Evolutionary conservation across 1,140 invertebrate species (phyloP), one percentile per base, ranked within the genome.

Genomic region (Lethocerus indicus): DNA sequence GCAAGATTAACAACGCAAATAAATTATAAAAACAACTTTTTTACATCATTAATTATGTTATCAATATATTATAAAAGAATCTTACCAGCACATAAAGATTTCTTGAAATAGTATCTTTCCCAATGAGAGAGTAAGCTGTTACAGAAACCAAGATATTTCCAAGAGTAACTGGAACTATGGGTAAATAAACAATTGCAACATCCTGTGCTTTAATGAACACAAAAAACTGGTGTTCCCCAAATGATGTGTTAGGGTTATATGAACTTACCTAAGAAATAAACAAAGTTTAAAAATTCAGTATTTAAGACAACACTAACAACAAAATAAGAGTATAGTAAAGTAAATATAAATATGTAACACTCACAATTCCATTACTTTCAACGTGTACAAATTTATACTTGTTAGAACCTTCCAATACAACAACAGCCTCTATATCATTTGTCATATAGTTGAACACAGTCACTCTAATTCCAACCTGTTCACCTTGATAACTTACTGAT

Each of bases 381-480:
- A 97, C 90, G 55, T 93, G 84, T 12, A 97, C 86, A 61, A 94
- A 95, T 67, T 91, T 88, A 63, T 93, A 95, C 60, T 91, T 77
- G 0, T 72, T 72, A 16, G 87, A 91, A n/a, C 77, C 75, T n/a
- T 75, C 75, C 16, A 96, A 68, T 5, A 91, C 81, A 0, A 96
- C 83, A 0, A 86, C 78, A 5, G 85, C 87, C 68, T 87, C 82
- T 45, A 90, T 80, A 46, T 83, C 76, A 35, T 78, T 75, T 21
- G 72, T 73, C 78, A 89, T 80, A 63, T 93, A 92, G 68, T 97
- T 98, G 63, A 96, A 96, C 0, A 96, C 81, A 0, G 86, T 87
- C 0, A 94, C 84, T 18, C 92, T 70, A 1, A 96, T 72, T 3
- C 91, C 92, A 27, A 97, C 73, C 67, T 96, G 92, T 67, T 98